phyloP scores from a whole-genome alignment of 2,888 invertebrate species.

The Poecilobothrus nobilitatus region DNA sequence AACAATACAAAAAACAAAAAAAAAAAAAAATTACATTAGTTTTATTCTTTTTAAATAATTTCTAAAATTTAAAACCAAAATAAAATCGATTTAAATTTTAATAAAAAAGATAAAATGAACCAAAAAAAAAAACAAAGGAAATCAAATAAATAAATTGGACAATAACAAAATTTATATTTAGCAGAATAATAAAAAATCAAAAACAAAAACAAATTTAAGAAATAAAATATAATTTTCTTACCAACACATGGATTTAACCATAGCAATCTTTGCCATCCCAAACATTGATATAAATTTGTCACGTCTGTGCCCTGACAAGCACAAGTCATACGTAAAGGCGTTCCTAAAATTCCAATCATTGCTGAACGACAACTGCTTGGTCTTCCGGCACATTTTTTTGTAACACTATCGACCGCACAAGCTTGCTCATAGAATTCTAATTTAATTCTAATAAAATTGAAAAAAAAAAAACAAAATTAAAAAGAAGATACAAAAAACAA shows the following conservation, averaged over 20 bases:
- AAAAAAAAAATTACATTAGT: neutral
- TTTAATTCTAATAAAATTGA: conserved; percentile 51
- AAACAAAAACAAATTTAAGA: neutral
- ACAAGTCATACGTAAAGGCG: conserved; percentile 79
- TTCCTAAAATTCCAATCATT: conserved; percentile 79
- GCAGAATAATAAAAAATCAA: too few species aligned
- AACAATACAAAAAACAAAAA: conserved; percentile 32
- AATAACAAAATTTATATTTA: too few species aligned
- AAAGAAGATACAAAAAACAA: too few species aligned
- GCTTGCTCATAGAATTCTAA: conserved; percentile 84
- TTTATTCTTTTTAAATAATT: neutral
- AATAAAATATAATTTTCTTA: conserved; percentile 44
- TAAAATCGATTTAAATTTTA: too few species aligned
- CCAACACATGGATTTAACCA: conserved; percentile 92
- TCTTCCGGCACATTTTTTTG: conserved; percentile 80
- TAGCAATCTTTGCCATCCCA: conserved; percentile 80
- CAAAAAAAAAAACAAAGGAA: conserved; percentile 13
- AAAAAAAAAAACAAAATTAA: too few species aligned
- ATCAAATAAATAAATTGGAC: too few species aligned
- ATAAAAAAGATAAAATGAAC: neutral
- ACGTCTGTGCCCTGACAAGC: conserved; percentile 81
- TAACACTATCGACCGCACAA: conserved; percentile 83
- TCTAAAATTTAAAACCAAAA: neutral
- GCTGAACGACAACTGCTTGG: conserved; percentile 77
- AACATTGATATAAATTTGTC: conserved; percentile 75